Conservation (phyloP, 2,888 invertebrate species). For the Branchellion lobata region DNA sequence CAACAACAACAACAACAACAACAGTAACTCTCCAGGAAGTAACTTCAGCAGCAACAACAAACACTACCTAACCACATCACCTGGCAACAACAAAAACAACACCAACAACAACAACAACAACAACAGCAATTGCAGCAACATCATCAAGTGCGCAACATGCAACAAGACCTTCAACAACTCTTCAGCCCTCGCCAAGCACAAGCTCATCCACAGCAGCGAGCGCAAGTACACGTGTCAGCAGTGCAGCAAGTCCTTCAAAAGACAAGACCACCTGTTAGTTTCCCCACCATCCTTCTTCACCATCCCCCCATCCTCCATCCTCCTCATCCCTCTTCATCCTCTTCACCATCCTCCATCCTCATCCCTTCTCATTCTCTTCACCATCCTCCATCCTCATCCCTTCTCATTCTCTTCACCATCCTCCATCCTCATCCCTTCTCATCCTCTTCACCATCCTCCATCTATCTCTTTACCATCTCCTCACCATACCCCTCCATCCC, state of each 20-base stretch:
- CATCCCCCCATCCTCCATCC: no score
- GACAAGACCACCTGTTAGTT: constrained; percentile 46
- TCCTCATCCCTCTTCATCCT: neutral
- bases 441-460: no score
- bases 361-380: no score
- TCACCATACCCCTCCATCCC: no score
- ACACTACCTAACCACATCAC: no score
- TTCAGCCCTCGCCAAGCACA: constrained; percentile 46
- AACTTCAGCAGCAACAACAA: constrained; percentile 12
- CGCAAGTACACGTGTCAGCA: constrained; percentile 44
- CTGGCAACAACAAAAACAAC: neutral
- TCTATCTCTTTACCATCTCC: no score
- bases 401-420: no score
- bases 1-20: neutral
- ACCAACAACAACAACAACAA: neutral
- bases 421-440: no score
- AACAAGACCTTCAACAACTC: constrained; percentile 47
- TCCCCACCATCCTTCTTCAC: neutral
- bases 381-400: no score
- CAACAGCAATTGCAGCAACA: neutral
- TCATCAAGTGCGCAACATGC: constrained; percentile 42
- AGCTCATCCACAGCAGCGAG: constrained; percentile 46
- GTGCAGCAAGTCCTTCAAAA: constrained; percentile 46
- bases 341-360: no score
- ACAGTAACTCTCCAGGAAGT: no score